Percentiles rank a stretch among this genome's conserved stretches.
Conservation (phyloP, 53 echinoderm and acorn worm genomes). For the Zoroaster sp. region DNA sequence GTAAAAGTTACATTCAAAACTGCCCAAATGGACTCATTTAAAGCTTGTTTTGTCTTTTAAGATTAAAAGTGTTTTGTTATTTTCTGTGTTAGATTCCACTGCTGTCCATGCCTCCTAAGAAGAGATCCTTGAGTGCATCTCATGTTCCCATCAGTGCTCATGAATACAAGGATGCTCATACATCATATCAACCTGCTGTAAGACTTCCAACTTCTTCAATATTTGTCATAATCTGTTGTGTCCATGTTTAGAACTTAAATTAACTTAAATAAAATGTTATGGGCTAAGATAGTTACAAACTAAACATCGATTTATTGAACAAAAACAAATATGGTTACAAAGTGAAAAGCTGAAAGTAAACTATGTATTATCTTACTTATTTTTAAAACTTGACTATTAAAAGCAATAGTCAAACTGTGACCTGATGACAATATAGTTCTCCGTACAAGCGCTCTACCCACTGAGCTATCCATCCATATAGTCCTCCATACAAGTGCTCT, state of each 20-base stretch:
- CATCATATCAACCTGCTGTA: slow-evolving; percentile 1
- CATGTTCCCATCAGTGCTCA: slow-evolving; percentile 54
- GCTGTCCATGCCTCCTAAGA: slow-evolving; percentile 78
- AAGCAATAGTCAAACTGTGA: too few relatives aligned
- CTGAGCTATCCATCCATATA: too few relatives aligned
- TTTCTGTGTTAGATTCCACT: slow-evolving; percentile 31
- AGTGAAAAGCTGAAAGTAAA: too few relatives aligned
- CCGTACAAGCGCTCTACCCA: too few relatives aligned
- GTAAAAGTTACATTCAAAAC: background rate
- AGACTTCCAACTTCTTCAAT: background rate
- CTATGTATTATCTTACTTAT: too few relatives aligned
- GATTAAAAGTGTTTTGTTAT: background rate
- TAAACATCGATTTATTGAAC: too few relatives aligned
- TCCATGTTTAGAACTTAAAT: background rate
- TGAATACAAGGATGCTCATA: slow-evolving; percentile 34
- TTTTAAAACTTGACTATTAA: too few relatives aligned
- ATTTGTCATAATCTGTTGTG: background rate
- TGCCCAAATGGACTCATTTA: background rate
- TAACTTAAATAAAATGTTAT: too few relatives aligned
- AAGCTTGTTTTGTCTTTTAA: background rate
- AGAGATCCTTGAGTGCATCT: slow-evolving; percentile 86
- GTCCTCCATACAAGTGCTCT: too few relatives aligned
- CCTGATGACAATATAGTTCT: too few relatives aligned
- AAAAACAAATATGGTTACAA: too few relatives aligned
- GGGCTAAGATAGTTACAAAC: too few relatives aligned